These are phyloP conservation scores for Polypedilum pembai DNA, from an alignment of 1,140 invertebrate genomes.

Conservation along the genomic window DNA sequence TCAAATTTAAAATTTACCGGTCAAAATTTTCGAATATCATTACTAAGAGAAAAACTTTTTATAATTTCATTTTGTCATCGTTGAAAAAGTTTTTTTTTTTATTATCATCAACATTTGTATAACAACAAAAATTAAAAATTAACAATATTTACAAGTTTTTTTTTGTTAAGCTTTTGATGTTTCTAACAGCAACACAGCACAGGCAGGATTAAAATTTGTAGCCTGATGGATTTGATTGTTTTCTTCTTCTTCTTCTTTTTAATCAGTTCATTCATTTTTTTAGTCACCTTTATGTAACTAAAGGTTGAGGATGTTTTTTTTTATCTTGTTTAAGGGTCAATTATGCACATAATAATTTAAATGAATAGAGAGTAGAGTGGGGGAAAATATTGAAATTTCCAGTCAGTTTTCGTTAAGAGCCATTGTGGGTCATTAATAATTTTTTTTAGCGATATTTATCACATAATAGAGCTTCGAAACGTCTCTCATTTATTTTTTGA, in stretches of 20 bases:
- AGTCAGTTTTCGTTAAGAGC: neutral
- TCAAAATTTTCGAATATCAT: no score
- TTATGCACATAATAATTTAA: conserved; percentile 19
- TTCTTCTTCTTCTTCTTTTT: neutral
- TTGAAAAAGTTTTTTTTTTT: no score
- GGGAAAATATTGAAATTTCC: neutral
- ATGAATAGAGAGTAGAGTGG: neutral
- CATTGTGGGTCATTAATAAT: neutral
- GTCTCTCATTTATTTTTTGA: neutral
- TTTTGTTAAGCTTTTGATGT: no score
- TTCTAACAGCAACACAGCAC: conserved; percentile 8
- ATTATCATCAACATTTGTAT: no score
- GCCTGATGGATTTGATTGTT: neutral
- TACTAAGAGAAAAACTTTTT: no score
- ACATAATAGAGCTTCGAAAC: neutral
- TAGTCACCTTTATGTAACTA: neutral
- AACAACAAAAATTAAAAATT: neutral
- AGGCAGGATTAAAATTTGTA: neutral
- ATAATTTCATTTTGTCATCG: no score
- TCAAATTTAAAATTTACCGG: no score
- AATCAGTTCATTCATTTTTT: neutral
- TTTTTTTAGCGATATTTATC: neutral
- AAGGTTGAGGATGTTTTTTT: neutral
- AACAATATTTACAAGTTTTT: neutral
- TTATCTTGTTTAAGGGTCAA: neutral